These are phyloP conservation scores for Pimephales promelas DNA, from an alignment of 2,113 vertebrate genomes.

Conservation along the genomic window DNA sequence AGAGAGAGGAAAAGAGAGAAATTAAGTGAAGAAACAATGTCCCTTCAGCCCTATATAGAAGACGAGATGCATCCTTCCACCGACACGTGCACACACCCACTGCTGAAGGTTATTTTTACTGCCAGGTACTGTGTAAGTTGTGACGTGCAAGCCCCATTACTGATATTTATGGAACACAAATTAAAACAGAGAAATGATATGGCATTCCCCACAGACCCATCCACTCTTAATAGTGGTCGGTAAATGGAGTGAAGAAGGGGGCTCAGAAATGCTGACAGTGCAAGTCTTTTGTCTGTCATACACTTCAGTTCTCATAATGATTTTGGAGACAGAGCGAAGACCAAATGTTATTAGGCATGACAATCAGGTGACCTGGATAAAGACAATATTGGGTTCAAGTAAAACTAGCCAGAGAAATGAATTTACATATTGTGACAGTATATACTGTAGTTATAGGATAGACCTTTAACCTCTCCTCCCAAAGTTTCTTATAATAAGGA, in stretches of 20 bases:
- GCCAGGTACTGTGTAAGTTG: constrained; percentile 74
- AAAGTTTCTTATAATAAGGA: background rate
- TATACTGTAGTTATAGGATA: background rate
- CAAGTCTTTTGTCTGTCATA: constrained; percentile 67
- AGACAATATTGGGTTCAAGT: constrained; percentile 43
- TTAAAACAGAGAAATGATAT: constrained; percentile 75
- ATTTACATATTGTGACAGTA: background rate
- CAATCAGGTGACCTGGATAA: constrained; percentile 53
- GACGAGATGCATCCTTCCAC: constrained; percentile 13
- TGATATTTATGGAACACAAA: constrained; percentile 80
- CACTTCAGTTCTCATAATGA: constrained; percentile 75
- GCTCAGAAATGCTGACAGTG: constrained; percentile 74
- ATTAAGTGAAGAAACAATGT: constrained; percentile 35
- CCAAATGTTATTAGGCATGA: constrained; percentile 76
- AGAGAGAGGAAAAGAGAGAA: constrained; percentile 7
- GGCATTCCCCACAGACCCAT: constrained; percentile 67
- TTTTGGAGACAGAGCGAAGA: constrained; percentile 72
- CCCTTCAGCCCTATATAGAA: constrained; percentile 21
- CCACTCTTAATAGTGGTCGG: constrained; percentile 75
- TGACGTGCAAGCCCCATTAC: constrained; percentile 76
- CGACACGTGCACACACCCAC: constrained; percentile 31
- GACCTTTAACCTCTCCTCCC: background rate
- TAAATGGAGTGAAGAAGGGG: constrained; percentile 65
- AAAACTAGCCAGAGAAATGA: background rate
- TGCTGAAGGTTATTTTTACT: constrained; percentile 74